Base-by-base conservation (phyloP, 1,140 invertebrate species). In the Lerema accius region DNA sequence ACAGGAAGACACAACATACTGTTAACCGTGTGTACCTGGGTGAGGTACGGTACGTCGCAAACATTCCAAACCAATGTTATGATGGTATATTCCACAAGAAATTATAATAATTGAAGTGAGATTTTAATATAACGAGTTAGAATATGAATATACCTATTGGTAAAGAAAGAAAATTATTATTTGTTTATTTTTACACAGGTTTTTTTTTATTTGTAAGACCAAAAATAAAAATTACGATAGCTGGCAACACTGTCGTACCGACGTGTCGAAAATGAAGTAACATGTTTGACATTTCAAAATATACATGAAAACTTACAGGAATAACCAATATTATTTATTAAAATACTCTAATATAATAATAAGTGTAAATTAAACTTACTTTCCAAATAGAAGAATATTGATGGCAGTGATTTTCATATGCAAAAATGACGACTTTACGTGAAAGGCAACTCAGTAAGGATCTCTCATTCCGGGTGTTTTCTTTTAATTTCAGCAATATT, bases 361-460 rank as follows among this genome's bases (percentile, higher is more conserved):
- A 46, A 37, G 43, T 26, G 17, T 32, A 10, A 14, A 15, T 10
- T 13, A 28, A 49, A 49, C 3, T 28, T 5, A 17, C 16, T 43
- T n/a, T 55, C 6, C 10, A 35, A 6, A 15, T 14, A 19, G 17
- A 46, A 14, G 40, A 23, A 3, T 23, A 56, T 74, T 59, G 40
- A 70, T 70, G 69, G 69, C 60, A 68, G 26, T 51, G 13, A 48
- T 56, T 55, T 49, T 48, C 50, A 42, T 67, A 67, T 11, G 42
- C 19, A 14, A 86, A 55, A 71, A 95, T 95, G 95, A 83, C 93
- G 65, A 94, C 92, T 45, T 87, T 96, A 84, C 91, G 94, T 60
- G 94, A 95, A 75, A 93, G 94, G 65, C 95, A 96, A 92, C 93
- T 95, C 76, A 94, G 95, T 95, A 90, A 85, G 93, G 13, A 15